Evolutionary conservation across 1,140 invertebrate genomes (phyloP), one percentile per base, ranked within the genome.

Genomic region (Helicoverpa zea): DNA sequence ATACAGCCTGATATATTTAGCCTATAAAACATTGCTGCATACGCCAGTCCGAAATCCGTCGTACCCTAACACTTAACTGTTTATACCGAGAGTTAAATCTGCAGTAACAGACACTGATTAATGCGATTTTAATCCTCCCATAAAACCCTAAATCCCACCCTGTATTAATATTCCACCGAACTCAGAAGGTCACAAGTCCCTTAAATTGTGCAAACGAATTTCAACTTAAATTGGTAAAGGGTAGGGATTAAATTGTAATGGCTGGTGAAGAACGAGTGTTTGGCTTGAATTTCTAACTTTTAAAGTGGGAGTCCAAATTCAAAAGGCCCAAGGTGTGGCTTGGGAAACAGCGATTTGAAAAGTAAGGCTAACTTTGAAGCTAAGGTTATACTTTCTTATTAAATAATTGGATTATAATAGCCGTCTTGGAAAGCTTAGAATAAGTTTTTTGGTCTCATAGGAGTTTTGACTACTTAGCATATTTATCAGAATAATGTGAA

Each of bases 21-120:
- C 18, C 10, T 23, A 29, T 59, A 66, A 77, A 77, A 58, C 64
- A 70, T 70, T 4, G 18, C 16, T 82, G 79, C 73, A 11, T 23
- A n/a, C 76, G 83, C 91, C 80, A 90, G 91, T 94, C 92, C 90
- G 75, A 86, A 90, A 92, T 91, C 87, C 91, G 77, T 92, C 87
- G 85, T 86, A 94, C 90, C 91, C 91, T 90, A 94, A 93, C 92
- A 94, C 89, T 94, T 94, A 94, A 94, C 93, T 94, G 93, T 94
- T 94, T 94, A 94, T 94, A 94, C 90, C 90, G 86, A 56, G 92
- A 93, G 91, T 92, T 94, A 93, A 91, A 92, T 89, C 92, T 90
- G 89, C 88, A 91, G 83, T 83, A 86, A 84, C 87, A 86, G 93
- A 94, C 93, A 94, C 93, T 94, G 93, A 94, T 94, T 94, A 94